Conservation (phyloP, 2,797 vertebrate genomes). For the Tauraco hartlaubi region DNA sequence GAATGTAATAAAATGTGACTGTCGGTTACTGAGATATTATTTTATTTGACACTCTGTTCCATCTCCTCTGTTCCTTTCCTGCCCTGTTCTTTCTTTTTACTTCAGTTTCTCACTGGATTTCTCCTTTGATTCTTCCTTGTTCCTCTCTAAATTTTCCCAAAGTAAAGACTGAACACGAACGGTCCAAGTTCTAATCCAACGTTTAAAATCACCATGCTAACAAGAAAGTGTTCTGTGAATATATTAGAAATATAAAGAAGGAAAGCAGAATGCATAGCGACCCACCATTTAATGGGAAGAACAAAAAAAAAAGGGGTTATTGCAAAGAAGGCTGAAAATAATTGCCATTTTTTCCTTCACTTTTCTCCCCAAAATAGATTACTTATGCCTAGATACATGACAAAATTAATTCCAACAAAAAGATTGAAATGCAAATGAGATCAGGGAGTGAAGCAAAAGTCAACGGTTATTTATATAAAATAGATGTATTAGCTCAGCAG, state of each 20-base stretch:
- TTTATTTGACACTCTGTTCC: background rate
- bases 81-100: background rate
- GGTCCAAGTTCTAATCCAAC: background rate
- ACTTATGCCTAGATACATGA: background rate
- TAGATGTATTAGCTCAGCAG: constrained; percentile 2
- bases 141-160: constrained; percentile 5
- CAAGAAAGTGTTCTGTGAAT: background rate
- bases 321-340: constrained; percentile 25
- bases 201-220: background rate
- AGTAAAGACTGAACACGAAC: background rate
- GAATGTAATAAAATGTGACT: background rate
- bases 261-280: background rate
- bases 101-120: background rate
- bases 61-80: background rate
- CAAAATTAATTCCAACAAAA: constrained; percentile 51
- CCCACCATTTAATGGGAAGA: background rate
- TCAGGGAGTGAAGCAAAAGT: background rate
- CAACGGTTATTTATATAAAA: background rate
- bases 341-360: background rate
- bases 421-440: constrained; percentile 44
- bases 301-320: background rate
- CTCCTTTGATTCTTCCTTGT: background rate
- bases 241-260: background rate
- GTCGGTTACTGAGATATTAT: background rate
- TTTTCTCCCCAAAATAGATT: background rate